Evolutionary conservation across 1,140 invertebrate genomes (phyloP).

Genomic region (Elymnias hypermnestra): DNA sequence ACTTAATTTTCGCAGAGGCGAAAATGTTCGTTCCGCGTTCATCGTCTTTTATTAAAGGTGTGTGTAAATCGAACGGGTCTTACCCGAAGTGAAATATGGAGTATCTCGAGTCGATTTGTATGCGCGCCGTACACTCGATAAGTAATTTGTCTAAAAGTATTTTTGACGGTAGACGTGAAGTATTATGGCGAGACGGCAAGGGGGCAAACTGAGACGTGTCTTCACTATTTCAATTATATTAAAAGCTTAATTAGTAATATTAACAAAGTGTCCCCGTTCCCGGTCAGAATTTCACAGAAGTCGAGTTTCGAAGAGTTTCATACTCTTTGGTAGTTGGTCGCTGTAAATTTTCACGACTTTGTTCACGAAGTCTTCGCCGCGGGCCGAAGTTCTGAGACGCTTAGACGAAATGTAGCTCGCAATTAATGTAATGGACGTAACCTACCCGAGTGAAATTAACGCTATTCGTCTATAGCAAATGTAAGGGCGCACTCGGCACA

Average conservation of each 20-base stretch:
- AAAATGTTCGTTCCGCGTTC: conserved; percentile 33
- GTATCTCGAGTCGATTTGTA: conserved; percentile 60
- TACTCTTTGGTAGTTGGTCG: conserved; percentile 56
- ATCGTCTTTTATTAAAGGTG: conserved; percentile 40
- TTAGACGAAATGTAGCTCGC: conserved; percentile 70
- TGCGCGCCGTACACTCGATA: conserved; percentile 50
- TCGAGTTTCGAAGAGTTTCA: conserved; percentile 32
- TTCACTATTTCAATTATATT: conserved; percentile 69
- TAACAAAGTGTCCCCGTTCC: conserved; percentile 56
- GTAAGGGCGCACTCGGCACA: conserved; percentile 64
- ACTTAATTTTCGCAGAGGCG: conserved; percentile 56
- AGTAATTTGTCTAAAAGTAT: conserved; percentile 71
- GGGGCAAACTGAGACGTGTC: conserved; percentile 44
- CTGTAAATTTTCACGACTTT: conserved; percentile 61
- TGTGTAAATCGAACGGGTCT: conserved; percentile 56
- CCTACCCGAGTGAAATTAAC: conserved; percentile 62
- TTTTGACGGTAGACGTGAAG: conserved; percentile 47
- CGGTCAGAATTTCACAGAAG: conserved; percentile 24
- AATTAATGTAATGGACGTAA: conserved; percentile 74
- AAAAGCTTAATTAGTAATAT: conserved; percentile 73
- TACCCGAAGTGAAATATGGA: conserved; percentile 58
- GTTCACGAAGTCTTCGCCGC: conserved; percentile 46
- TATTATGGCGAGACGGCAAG: conserved; percentile 20
- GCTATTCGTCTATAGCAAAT: conserved; percentile 66
- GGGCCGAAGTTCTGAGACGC: conserved; percentile 60